A percentile compares a stretch with the other conserved stretches of the same genome.
phyloP scores from a whole-genome alignment of 2,797 vertebrate species.

The Gobio occitaniae region DNA sequence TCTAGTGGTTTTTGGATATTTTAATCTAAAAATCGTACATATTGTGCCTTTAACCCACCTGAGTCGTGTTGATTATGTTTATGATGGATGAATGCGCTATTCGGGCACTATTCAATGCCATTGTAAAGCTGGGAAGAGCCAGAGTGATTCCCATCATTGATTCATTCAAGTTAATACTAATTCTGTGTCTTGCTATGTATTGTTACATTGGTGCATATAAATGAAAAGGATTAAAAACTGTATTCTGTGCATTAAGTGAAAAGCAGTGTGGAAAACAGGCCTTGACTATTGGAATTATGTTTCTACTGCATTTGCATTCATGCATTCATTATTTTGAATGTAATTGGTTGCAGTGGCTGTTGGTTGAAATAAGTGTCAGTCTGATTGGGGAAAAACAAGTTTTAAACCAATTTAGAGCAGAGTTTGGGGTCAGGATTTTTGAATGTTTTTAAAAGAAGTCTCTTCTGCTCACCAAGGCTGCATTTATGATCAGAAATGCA shows the following conservation, averaged over 20 bases:
- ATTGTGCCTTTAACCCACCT: too few relatives aligned
- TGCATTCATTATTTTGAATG: background rate
- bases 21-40: too few relatives aligned
- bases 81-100: background rate
- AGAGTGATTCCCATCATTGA: background rate
- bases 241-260: background rate
- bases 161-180: background rate
- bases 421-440: background rate
- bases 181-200: background rate
- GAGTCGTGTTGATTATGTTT: too few relatives aligned
- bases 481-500: background rate
- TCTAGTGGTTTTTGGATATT: too few relatives aligned
- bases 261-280: background rate
- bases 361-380: background rate
- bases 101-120: background rate
- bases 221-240: background rate
- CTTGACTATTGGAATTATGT: background rate
- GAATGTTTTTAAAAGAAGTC: background rate
- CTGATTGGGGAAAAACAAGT: background rate
- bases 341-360: background rate
- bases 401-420: background rate
- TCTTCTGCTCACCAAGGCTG: background rate
- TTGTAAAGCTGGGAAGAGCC: background rate
- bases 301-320: background rate
- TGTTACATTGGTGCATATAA: background rate